Evolutionary conservation across 2,797 vertebrate species (phyloP).

Genomic region (Melanotaenia nigrans): DNA sequence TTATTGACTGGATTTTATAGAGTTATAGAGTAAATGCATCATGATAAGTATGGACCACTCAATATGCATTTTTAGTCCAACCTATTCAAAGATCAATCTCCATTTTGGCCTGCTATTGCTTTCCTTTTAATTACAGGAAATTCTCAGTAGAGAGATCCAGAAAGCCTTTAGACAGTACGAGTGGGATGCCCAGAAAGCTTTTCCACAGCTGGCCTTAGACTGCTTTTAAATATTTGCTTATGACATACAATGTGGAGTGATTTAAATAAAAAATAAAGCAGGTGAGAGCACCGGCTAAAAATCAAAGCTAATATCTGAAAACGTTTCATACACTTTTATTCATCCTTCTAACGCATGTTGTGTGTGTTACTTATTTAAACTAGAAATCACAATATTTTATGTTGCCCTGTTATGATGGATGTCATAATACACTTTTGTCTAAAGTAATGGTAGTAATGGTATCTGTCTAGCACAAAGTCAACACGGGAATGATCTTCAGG

Average conservation of each 20-base stretch:
- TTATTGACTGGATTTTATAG: conserved; percentile 32
- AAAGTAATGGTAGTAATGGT: not conserved
- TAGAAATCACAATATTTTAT: not conserved
- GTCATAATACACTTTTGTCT: not conserved
- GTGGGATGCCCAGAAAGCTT: conserved; percentile 10
- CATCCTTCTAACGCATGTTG: not conserved
- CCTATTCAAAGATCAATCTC: conserved; percentile 21
- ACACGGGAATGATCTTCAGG: no score
- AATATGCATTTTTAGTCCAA: conserved; percentile 13
- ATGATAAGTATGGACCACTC: conserved; percentile 8
- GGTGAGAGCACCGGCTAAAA: conserved; percentile 10
- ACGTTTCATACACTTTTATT: no score
- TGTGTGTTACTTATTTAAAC: not conserved
- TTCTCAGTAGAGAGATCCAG: not conserved
- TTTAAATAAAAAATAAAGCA: conserved; percentile 1
- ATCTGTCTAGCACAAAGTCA: no score
- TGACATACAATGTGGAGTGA: not conserved
- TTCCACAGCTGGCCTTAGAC: conserved; percentile 18
- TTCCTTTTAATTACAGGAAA: not conserved
- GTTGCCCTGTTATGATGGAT: not conserved
- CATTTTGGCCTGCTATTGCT: conserved; percentile 9
- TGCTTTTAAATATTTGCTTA: not conserved
- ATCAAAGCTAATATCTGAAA: not conserved
- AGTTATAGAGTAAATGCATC: conserved; percentile 9
- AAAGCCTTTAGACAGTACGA: conserved; percentile 1